Evolutionary conservation across 2,888 invertebrate genomes (phyloP).

Genomic region (Ochropleura plecta): DNA sequence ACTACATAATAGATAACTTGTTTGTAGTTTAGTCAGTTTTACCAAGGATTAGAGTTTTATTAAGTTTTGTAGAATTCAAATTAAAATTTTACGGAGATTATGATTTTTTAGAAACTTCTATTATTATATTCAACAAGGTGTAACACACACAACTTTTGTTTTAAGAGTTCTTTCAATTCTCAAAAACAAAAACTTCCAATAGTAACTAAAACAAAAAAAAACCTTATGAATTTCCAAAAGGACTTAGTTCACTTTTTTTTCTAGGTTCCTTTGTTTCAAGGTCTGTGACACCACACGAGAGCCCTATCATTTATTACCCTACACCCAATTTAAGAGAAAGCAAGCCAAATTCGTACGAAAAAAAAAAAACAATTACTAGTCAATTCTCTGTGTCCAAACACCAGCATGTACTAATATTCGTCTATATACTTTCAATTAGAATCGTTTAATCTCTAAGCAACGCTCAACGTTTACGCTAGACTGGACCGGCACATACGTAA

Average conservation of each 20-base stretch:
- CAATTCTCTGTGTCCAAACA: constrained; percentile 42
- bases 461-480: constrained; percentile 54
- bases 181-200: too few species aligned
- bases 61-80: neutral
- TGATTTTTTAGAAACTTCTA: neutral
- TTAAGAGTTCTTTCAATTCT: too few species aligned
- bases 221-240: too few species aligned
- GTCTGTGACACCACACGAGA: too few species aligned
- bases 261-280: too few species aligned
- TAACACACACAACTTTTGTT: too few species aligned
- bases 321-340: neutral
- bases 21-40: neutral
- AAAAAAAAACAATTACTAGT: neutral
- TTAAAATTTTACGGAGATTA: neutral
- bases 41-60: neutral
- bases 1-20: too few species aligned
- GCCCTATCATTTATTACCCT: too few species aligned
- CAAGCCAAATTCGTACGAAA: neutral
- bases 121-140: neutral
- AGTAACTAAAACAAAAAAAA: too few species aligned
- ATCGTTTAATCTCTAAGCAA: constrained; percentile 51
- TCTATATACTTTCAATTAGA: constrained; percentile 53
- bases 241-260: too few species aligned
- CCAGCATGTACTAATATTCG: constrained; percentile 47
- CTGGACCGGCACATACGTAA: constrained; percentile 62